Evolutionary conservation across 2,797 vertebrate genomes (phyloP).

Genomic region (Meriones psammophilus): DNA sequence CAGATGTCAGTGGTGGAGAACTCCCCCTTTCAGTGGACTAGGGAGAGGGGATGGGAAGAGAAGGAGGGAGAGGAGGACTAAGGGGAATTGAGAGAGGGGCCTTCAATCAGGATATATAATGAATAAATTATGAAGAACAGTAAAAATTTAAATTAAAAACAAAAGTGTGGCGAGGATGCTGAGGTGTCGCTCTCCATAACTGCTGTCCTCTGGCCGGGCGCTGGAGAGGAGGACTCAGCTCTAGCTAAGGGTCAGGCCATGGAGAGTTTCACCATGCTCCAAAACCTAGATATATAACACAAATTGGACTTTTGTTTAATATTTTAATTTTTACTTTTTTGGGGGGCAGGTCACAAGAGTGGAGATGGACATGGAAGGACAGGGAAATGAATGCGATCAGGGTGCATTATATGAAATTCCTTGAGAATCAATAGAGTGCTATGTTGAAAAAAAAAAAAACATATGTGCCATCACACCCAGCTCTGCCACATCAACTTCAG

Average conservation of each 20-base stretch:
- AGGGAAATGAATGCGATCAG: background rate
- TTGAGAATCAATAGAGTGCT: background rate
- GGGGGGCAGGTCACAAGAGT: background rate
- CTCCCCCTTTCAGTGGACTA: no score
- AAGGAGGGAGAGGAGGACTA: no score
- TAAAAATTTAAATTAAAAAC: background rate
- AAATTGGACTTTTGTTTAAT: background rate
- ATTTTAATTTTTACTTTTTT: background rate
- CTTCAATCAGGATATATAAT: no score
- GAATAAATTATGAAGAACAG: background rate
- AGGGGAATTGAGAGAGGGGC: no score
- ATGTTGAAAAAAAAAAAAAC: background rate
- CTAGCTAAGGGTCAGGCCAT: background rate
- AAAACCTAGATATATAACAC: background rate
- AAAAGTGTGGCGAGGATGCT: background rate
- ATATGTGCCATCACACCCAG: background rate
- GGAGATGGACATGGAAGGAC: background rate
- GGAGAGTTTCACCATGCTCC: background rate
- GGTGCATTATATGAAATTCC: background rate
- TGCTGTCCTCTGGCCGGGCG: background rate
- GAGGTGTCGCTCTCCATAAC: background rate
- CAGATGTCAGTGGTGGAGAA: no score
- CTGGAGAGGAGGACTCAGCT: background rate
- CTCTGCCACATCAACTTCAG: background rate
- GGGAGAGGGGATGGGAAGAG: no score